phyloP scores from a whole-genome alignment of 1,140 invertebrate species.

The Neodiprion pinetum region DNA sequence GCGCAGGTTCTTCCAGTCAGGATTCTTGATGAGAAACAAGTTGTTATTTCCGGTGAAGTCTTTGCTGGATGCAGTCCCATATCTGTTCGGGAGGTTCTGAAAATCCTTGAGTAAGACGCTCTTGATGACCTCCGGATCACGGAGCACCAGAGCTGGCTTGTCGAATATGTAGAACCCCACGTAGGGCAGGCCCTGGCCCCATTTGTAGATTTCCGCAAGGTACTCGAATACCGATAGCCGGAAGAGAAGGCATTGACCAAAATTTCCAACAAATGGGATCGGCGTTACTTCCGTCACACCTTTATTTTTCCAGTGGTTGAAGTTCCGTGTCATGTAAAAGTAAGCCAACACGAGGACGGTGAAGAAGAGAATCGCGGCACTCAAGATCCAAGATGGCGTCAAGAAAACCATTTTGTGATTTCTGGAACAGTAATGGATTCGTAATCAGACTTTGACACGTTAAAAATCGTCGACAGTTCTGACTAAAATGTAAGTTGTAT shows the following conservation, averaged over 20 bases:
- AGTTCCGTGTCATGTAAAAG: slow-evolving; percentile 48
- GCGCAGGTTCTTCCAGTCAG: slow-evolving; percentile 53
- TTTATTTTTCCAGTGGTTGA: slow-evolving; percentile 53
- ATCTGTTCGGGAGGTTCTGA: slow-evolving; percentile 50
- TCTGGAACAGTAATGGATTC: too few species aligned
- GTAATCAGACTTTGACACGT: too few species aligned
- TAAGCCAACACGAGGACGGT: slow-evolving; percentile 28
- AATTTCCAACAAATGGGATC: slow-evolving; percentile 48
- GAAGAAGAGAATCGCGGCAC: neutral
- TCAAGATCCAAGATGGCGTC: neutral
- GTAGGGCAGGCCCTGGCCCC: slow-evolving; percentile 30
- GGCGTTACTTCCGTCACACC: slow-evolving; percentile 43
- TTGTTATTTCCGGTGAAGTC: slow-evolving; percentile 42
- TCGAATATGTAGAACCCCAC: slow-evolving; percentile 52
- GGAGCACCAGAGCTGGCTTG: slow-evolving; percentile 51
- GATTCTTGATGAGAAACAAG: slow-evolving; percentile 46
- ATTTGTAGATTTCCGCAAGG: slow-evolving; percentile 33
- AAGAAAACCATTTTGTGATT: neutral
- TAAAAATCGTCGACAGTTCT: too few species aligned
- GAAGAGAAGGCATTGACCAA: slow-evolving; percentile 26
- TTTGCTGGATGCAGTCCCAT: slow-evolving; percentile 24
- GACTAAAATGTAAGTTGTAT: too few species aligned
- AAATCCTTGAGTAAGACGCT: slow-evolving; percentile 62
- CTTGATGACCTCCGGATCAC: slow-evolving; percentile 59
- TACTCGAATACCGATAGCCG: slow-evolving; percentile 26